A percentile compares a stretch with the other conserved stretches of the same genome.
These are phyloP conservation scores for Endomychus coccineus DNA, from an alignment of 2,888 invertebrate species.

Conservation along the genomic window DNA sequence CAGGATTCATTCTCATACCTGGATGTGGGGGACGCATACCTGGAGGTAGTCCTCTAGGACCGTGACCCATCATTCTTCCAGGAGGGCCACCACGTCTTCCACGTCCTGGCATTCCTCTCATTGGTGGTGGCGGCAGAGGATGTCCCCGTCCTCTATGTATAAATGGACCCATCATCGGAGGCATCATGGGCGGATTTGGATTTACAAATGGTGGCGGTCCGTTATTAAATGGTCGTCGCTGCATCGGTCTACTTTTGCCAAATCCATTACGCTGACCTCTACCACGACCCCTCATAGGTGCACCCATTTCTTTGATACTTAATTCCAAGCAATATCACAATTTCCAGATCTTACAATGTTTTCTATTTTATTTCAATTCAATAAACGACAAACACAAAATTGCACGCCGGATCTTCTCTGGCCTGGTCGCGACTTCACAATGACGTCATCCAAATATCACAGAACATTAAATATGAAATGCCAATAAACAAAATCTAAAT, in stretches of 20 bases:
- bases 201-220: constrained; percentile 21
- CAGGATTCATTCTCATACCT: constrained; percentile 24
- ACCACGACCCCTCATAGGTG: constrained; percentile 27
- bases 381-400: too few relatives aligned
- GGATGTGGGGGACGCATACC: constrained; percentile 33
- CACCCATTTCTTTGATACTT: too few relatives aligned
- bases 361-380: too few relatives aligned
- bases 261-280: constrained; percentile 25
- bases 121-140: constrained; percentile 15
- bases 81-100: constrained; percentile 16
- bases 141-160: constrained; percentile 18
- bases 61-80: constrained; percentile 19
- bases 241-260: constrained; percentile 24
- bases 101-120: constrained; percentile 11
- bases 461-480: too few relatives aligned
- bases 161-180: constrained; percentile 19
- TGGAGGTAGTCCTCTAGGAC: constrained; percentile 23
- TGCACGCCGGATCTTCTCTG: too few relatives aligned
- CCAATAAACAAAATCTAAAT: too few relatives aligned
- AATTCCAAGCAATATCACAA: too few relatives aligned
- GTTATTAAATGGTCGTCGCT: constrained; percentile 26
- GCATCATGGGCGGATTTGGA: constrained; percentile 11
- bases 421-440: too few relatives aligned
- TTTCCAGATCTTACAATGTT: too few relatives aligned
- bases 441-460: too few relatives aligned